phyloP scores from a whole-genome alignment of 2,888 invertebrate genomes.

The Drosophila pseudotakahashii region DNA sequence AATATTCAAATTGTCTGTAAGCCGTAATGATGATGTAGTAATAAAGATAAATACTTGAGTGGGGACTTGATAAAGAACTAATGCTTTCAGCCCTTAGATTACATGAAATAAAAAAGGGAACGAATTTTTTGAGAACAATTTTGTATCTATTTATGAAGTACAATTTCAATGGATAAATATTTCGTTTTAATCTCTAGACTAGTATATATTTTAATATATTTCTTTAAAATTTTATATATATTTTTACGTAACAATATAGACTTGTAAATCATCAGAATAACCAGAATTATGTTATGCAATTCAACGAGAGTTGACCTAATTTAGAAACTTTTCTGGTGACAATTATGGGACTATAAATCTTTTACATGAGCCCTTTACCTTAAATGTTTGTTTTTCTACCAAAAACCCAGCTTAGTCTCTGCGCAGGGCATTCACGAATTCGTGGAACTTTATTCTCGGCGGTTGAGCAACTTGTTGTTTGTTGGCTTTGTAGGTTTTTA shows the following conservation, averaged over 20 bases:
- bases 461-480: constrained; percentile 57
- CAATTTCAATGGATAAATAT: no score
- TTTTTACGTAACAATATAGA: no score
- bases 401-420: not conserved
- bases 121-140: no score
- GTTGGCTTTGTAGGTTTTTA: constrained; percentile 67
- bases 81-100: not conserved
- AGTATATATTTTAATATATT: no score
- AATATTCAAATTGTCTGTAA: constrained; percentile 32
- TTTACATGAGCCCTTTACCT: not conserved
- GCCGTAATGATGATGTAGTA: constrained; percentile 16
- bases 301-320: not conserved
- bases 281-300: not conserved
- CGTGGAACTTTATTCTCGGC: constrained; percentile 44
- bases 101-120: not conserved
- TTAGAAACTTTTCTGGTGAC: not conserved
- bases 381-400: not conserved
- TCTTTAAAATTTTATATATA: no score
- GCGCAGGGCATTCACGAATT: constrained; percentile 41
- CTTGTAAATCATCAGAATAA: no score
- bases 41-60: constrained; percentile 22
- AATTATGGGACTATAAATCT: not conserved
- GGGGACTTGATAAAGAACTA: constrained; percentile 13
- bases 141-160: no score
- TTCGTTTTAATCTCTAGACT: no score